Conservation (phyloP, 2,888 invertebrate genomes). For the Drosophila anceps region DNA sequence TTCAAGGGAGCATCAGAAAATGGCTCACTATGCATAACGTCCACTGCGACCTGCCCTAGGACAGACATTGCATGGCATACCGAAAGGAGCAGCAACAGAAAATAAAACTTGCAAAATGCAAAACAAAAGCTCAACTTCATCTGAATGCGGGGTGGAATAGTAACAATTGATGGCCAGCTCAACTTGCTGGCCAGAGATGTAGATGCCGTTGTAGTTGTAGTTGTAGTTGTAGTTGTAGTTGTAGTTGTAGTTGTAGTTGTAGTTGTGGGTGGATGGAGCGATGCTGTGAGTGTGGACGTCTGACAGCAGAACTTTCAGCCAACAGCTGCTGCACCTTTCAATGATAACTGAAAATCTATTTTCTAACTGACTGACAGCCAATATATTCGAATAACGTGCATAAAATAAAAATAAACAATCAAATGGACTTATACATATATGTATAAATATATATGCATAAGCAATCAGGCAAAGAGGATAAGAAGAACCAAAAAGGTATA, state of each 20-base stretch:
- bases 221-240: not conserved
- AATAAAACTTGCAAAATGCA: slow-evolving; percentile 54
- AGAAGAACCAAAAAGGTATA: not conserved
- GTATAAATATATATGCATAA: not conserved
- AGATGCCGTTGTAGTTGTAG: not conserved
- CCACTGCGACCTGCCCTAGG: slow-evolving; percentile 17
- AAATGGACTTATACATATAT: slow-evolving; percentile 6
- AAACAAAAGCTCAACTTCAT: slow-evolving; percentile 57
- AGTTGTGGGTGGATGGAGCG: not conserved
- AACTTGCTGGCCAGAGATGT: slow-evolving; percentile 23
- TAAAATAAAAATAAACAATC: slow-evolving; percentile 11
- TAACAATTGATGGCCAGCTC: slow-evolving; percentile 46
- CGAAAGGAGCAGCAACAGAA: slow-evolving; percentile 34
- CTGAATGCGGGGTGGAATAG: slow-evolving; percentile 16
- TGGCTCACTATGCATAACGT: slow-evolving; percentile 25
- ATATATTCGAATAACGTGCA: slow-evolving; percentile 61
- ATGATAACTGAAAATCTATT: slow-evolving; percentile 77
- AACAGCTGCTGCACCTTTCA: slow-evolving; percentile 60
- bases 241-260: not conserved
- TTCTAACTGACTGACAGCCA: slow-evolving; percentile 77
- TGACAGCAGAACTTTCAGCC: slow-evolving; percentile 42
- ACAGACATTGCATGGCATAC: not conserved
- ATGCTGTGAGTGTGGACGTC: not conserved
- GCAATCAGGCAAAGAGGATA: not conserved
- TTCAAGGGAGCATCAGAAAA: slow-evolving; percentile 36